Base-by-base conservation (phyloP, 2,797 vertebrate genomes). In the Danio kyathit region DNA sequence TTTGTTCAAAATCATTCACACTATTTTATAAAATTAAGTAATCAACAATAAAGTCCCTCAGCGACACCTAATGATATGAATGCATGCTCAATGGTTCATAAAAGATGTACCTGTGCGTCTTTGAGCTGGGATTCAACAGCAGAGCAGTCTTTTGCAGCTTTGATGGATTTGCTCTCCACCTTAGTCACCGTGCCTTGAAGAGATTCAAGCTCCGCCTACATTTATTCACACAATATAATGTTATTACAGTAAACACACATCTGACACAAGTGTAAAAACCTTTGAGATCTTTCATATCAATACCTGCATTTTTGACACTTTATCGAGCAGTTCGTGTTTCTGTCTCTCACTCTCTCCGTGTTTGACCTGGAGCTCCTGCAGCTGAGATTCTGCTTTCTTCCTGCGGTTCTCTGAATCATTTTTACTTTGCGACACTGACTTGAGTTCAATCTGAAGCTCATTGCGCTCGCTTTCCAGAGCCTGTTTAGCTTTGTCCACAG, bases 401-500 rank as follows among this genome's bases (percentile, higher is more conserved):
- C 97, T 95, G 84, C 97, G 96, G 73, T 97, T 94, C 78, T 99
- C 97, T 0, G 96, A 97, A 8, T 99, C 98, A 0, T 89, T 87
- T 90, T 97, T 98, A 69, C 96, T 91, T 82, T 98, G 96, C 51
- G 94, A 95, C 83, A 98, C 88, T 0, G 93, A 94, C 90, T 98
- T 93, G 82, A 99, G 85, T 87, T 99, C 98, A 0, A 96, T 97
- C 6, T 96, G 93, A 84, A 99, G 80, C 88, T 99, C 98, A 4
- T 92, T 96, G 66, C 93, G 94, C 87, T 99, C 97, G 0, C 93
- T 95, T 84, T 99, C 98, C 89, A 99, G 90, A 5, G 94, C 90
- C 88, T 97, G 96, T 90, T 99, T 99, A 5, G 94, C 82, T 83
- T 99, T 99, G 76, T 99, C 98, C 74, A 98, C 92, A 0, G 96